Conservation (phyloP, 1,140 invertebrate species). For the Caenorhabditis brenneri region DNA sequence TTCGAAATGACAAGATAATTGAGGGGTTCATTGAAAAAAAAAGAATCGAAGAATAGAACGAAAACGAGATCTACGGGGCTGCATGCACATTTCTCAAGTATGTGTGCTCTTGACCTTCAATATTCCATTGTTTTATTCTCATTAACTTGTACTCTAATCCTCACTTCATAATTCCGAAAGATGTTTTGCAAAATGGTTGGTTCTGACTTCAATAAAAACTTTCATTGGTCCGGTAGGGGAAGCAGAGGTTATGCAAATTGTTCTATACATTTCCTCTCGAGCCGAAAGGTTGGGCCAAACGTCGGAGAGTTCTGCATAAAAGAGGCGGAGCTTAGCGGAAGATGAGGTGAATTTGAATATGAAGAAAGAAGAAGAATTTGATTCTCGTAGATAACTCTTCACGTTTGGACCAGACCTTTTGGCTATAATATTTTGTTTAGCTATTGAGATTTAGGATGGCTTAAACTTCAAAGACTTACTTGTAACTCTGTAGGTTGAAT, state of each 20-base stretch:
- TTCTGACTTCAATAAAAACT: too few relatives aligned
- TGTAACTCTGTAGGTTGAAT: too few relatives aligned
- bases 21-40: slow-evolving; percentile 15
- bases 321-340: background rate
- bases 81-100: too few relatives aligned
- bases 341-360: background rate
- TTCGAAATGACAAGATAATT: slow-evolving; percentile 35
- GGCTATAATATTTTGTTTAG: too few relatives aligned
- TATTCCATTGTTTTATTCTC: too few relatives aligned
- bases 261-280: slow-evolving; percentile 29
- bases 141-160: too few relatives aligned
- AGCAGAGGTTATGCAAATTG: slow-evolving; percentile 16
- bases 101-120: background rate
- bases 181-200: too few relatives aligned
- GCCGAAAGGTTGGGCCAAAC: background rate
- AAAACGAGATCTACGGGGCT: slow-evolving; percentile 89
- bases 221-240: background rate
- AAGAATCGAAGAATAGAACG: slow-evolving; percentile 47
- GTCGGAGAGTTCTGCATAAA: background rate
- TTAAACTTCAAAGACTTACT: too few relatives aligned
- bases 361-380: background rate
- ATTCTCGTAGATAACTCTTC: too few relatives aligned
- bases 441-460: too few relatives aligned
- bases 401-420: too few relatives aligned
- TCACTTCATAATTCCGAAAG: too few relatives aligned